Percentiles rank a stretch among this genome's conserved stretches.
Conservation (phyloP, 1,140 invertebrate genomes). For the Drosophila simulans region DNA sequence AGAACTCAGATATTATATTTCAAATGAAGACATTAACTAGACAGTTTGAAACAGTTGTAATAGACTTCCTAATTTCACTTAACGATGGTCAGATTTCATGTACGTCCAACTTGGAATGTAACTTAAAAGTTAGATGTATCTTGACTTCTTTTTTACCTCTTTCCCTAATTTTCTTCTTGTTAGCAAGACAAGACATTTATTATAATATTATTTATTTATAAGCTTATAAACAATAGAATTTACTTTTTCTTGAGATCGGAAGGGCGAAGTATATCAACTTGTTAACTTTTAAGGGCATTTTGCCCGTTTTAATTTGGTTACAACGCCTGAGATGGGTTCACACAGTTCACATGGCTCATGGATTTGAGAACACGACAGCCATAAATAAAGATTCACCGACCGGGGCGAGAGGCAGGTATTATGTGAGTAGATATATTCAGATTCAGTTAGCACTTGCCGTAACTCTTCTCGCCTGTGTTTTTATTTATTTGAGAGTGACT, state of each 20-base stretch:
- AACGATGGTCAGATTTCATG: too few species aligned
- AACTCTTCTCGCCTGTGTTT: conserved; percentile 64
- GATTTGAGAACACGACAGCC: conserved; percentile 64
- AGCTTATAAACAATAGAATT: background rate
- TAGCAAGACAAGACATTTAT: too few species aligned
- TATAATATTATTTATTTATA: too few species aligned
- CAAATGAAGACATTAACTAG: background rate
- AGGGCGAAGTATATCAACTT: conserved; percentile 2
- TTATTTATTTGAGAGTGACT: conserved; percentile 63
- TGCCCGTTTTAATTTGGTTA: conserved; percentile 22
- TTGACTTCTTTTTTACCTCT: too few species aligned
- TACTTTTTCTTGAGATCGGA: background rate
- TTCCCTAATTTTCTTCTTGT: too few species aligned
- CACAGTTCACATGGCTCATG: conserved; percentile 58
- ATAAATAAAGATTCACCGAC: conserved; percentile 62
- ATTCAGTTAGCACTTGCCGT: conserved; percentile 77
- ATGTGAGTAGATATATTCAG: conserved; percentile 46
- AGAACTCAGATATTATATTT: background rate
- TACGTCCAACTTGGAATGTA: too few species aligned
- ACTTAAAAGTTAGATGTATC: too few species aligned
- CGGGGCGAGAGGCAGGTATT: conserved; percentile 36
- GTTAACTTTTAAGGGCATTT: conserved; percentile 15
- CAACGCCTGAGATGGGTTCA: conserved; percentile 12
- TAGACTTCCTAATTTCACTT: too few species aligned
- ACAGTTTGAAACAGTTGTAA: too few species aligned